phyloP scores from a whole-genome alignment of 1,140 invertebrate genomes.

The Drosophila sturtevanti region DNA sequence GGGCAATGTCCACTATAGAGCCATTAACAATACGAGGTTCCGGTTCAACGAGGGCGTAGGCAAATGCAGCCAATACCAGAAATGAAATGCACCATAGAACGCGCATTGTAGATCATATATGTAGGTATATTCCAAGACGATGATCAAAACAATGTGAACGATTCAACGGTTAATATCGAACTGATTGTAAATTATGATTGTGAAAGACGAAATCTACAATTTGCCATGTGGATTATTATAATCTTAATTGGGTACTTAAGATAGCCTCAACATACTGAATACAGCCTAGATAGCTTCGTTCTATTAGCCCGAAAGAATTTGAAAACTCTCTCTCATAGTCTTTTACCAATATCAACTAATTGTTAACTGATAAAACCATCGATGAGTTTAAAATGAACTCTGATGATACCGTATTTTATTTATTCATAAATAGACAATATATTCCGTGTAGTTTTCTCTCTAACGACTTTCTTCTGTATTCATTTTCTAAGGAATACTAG shows the following conservation, averaged over 20 bases:
- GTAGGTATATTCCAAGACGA: neutral
- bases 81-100: slow-evolving; percentile 5
- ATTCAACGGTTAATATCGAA: slow-evolving; percentile 36
- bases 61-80: slow-evolving; percentile 20
- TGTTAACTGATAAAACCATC: no score
- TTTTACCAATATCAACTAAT: no score
- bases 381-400: neutral
- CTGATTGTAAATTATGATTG: slow-evolving; percentile 46
- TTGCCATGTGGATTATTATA: slow-evolving; percentile 28
- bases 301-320: slow-evolving; percentile 7
- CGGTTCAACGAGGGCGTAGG: neutral
- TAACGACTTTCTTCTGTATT: neutral
- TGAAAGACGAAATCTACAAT: slow-evolving; percentile 65
- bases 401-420: neutral
- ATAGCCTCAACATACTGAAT: slow-evolving; percentile 25
- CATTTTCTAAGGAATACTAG: slow-evolving; percentile 2
- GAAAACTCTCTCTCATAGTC: neutral
- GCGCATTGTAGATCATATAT: slow-evolving; percentile 13
- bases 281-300: slow-evolving; percentile 44
- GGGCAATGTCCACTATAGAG: slow-evolving; percentile 54
- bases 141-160: slow-evolving; percentile 9
- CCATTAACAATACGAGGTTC: slow-evolving; percentile 62
- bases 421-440: neutral
- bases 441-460: no score
- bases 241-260: slow-evolving; percentile 63